These are phyloP conservation scores for Megaceryle maxima DNA, from an alignment of 2,113 vertebrate species.

Conservation along the genomic window DNA sequence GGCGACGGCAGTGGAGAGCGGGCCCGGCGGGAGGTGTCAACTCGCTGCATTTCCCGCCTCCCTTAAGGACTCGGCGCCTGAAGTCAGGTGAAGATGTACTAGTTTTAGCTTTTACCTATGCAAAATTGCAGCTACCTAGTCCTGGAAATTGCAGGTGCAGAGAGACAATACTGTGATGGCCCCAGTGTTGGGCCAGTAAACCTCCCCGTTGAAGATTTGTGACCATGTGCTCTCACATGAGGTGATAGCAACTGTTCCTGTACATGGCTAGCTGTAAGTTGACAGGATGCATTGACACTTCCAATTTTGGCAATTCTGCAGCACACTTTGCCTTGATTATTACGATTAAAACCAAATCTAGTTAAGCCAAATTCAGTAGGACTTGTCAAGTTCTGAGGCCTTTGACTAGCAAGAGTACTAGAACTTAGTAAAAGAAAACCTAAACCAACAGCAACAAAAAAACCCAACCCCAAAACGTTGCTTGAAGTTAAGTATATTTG, in stretches of 20 bases:
- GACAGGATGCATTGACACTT: not conserved
- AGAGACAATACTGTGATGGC: accelerated
- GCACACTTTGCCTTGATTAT: not conserved
- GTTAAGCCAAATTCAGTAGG: not conserved
- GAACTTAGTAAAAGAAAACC: not conserved
- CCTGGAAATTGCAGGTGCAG: not conserved
- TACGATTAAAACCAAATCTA: not conserved
- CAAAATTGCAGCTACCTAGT: accelerated
- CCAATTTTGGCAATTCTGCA: not conserved
- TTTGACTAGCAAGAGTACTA: not conserved
- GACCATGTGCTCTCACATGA: accelerated
- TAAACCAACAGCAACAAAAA: not conserved
- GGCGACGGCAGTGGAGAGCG: too few species aligned
- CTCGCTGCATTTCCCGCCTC: not conserved
- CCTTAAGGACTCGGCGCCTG: not conserved
- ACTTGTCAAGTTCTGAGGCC: not conserved
- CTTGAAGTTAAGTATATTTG: not conserved
- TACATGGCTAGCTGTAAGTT: accelerated
- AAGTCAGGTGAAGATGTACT: not conserved
- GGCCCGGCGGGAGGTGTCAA: not conserved
- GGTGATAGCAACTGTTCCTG: accelerated
- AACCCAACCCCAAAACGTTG: too few species aligned
- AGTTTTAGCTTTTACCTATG: accelerated
- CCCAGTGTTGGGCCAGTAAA: not conserved
- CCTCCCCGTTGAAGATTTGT: not conserved